A percentile compares a stretch with the other conserved stretches of the same genome.
These are phyloP conservation scores for Thalassaphorura encarpata DNA, from an alignment of 1,140 invertebrate species.

Conservation along the genomic window DNA sequence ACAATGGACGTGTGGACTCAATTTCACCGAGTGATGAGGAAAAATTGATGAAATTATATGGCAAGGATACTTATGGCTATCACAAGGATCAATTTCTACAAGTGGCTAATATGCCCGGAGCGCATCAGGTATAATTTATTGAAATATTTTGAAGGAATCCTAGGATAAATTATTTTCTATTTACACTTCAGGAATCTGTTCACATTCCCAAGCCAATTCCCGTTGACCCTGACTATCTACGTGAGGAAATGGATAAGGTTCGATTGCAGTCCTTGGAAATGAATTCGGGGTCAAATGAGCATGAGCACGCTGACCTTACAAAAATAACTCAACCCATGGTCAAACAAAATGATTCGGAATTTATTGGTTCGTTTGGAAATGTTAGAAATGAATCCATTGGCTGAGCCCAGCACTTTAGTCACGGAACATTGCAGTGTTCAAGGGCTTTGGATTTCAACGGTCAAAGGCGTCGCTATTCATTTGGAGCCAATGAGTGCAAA, in stretches of 20 bases:
- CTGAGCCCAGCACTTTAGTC: background rate
- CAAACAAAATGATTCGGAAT: background rate
- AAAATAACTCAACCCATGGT: background rate
- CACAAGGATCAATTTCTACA: background rate
- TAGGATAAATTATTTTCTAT: background rate
- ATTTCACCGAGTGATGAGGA: too few relatives aligned
- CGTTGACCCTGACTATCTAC: background rate
- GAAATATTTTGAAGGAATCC: background rate
- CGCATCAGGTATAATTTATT: background rate
- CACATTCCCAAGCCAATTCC: background rate
- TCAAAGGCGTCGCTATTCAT: background rate
- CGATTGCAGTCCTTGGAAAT: background rate
- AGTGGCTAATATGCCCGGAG: background rate
- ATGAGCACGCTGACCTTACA: background rate
- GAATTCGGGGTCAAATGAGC: background rate
- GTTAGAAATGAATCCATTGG: background rate
- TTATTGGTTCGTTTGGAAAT: background rate
- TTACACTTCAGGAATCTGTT: background rate
- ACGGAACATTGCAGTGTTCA: background rate
- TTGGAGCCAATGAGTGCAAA: background rate
- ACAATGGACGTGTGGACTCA: too few relatives aligned
- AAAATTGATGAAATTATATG: constrained; percentile 1
- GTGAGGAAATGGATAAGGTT: too few relatives aligned
- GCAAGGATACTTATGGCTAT: background rate
- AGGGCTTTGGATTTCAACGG: constrained; percentile 4